These are phyloP conservation scores for Mimumesa dahlbomi DNA, from an alignment of 2,888 invertebrate species.

Conservation along the genomic window DNA sequence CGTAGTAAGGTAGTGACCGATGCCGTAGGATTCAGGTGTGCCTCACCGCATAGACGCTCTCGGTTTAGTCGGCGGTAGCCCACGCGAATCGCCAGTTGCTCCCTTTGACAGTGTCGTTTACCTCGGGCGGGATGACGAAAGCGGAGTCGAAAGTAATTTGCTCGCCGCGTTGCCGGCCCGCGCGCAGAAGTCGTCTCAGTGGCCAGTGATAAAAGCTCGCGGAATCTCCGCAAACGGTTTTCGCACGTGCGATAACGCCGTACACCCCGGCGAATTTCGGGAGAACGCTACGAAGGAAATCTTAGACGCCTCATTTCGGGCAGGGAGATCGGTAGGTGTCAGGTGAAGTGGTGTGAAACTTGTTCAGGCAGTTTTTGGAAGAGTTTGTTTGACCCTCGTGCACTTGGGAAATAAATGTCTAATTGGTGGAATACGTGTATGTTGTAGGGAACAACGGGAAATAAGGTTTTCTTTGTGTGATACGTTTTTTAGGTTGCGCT, in stretches of 20 bases:
- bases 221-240: constrained; percentile 22
- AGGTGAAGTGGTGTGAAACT: too few species aligned
- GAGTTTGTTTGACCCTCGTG: too few species aligned
- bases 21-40: constrained; percentile 71
- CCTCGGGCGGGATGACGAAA: constrained; percentile 37
- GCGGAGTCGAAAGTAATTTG: constrained; percentile 3
- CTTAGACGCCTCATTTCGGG: too few species aligned
- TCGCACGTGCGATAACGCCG: constrained; percentile 15
- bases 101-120: constrained; percentile 42
- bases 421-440: too few species aligned
- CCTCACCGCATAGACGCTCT: constrained; percentile 65
- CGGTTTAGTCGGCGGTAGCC: constrained; percentile 69
- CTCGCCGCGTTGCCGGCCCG: neutral
- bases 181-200: constrained; percentile 6
- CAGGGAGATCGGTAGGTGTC: too few species aligned
- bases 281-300: too few species aligned
- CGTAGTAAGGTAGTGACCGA: constrained; percentile 70
- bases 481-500: too few species aligned
- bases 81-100: constrained; percentile 58
- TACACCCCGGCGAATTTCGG: neutral
- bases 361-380: too few species aligned
- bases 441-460: too few species aligned
- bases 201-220: constrained; percentile 19
- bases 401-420: too few species aligned
- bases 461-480: too few species aligned